A percentile compares a stretch with the other conserved stretches of the same genome.
These are phyloP conservation scores for Oscheius sp. DNA, from an alignment of 2,888 invertebrate genomes.

Conservation along the genomic window DNA sequence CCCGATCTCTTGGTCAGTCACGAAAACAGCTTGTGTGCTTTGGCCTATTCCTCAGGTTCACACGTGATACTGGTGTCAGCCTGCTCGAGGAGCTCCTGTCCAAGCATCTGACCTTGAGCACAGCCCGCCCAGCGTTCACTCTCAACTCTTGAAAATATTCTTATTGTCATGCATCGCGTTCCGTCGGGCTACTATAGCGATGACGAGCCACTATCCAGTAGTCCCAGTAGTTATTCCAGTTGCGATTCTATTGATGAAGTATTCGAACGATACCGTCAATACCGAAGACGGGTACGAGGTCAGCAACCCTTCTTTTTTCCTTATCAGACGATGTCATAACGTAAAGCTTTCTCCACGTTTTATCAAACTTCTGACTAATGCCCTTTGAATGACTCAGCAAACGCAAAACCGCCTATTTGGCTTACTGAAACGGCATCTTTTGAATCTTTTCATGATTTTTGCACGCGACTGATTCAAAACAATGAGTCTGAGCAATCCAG, in stretches of 20 bases:
- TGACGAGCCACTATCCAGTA: slow-evolving; percentile 23
- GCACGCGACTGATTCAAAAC: no score
- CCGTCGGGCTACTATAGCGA: slow-evolving; percentile 33
- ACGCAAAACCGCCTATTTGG: no score
- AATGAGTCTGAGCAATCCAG: no score
- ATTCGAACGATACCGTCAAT: slow-evolving; percentile 25
- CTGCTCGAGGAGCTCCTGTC: not conserved
- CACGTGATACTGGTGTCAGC: slow-evolving; percentile 32
- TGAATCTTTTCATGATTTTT: no score
- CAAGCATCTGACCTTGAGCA: slow-evolving; percentile 15
- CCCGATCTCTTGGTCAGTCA: slow-evolving; percentile 2
- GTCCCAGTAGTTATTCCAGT: slow-evolving; percentile 31
- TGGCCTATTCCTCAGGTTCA: not conserved
- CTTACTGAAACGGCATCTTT: no score
- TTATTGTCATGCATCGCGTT: not conserved
- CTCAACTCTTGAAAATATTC: not conserved
- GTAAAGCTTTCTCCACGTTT: no score
- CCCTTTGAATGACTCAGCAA: no score
- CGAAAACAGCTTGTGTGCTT: slow-evolving; percentile 22
- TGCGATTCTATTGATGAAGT: slow-evolving; percentile 34
- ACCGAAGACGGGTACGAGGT: slow-evolving; percentile 23
- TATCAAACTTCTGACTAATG: no score
- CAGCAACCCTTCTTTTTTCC: not conserved
- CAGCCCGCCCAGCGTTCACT: slow-evolving; percentile 13
- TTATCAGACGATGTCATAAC: not conserved